Evolutionary conservation across 2,888 invertebrate species (phyloP).

Genomic region (Vandiemenella viatica): DNA sequence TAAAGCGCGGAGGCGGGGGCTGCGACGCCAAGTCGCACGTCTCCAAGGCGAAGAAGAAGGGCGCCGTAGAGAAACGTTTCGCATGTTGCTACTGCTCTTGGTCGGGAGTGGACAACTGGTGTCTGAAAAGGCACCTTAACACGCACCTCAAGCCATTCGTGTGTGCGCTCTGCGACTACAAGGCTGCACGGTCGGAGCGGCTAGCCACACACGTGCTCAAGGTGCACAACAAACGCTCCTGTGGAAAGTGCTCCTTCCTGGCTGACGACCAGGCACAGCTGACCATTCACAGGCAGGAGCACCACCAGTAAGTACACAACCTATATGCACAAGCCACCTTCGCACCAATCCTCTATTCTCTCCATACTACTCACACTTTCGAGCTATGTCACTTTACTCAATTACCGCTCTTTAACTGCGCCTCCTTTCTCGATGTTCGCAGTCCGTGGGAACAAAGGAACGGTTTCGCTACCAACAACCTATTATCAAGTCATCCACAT

Average conservation of each 20-base stretch:
- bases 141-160: conserved; percentile 85
- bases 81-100: conserved; percentile 83
- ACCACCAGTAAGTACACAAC: conserved; percentile 25
- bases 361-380: not conserved
- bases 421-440: conserved; percentile 21
- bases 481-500: too few relatives aligned
- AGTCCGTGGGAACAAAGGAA: conserved; percentile 48
- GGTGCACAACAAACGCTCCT: conserved; percentile 82
- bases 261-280: conserved; percentile 71
- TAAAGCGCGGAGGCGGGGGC: conserved; percentile 18
- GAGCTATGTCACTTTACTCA: too few relatives aligned
- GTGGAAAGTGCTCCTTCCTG: conserved; percentile 74
- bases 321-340: not conserved
- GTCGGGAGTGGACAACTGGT: conserved; percentile 90
- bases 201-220: conserved; percentile 79
- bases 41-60: conserved; percentile 28
- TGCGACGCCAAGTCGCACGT: conserved; percentile 26
- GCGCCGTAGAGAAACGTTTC: conserved; percentile 57
- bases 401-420: too few relatives aligned
- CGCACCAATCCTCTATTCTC: not conserved
- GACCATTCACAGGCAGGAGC: conserved; percentile 47
- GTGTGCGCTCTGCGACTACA: conserved; percentile 82
- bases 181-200: conserved; percentile 80
- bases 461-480: conserved; percentile 36
- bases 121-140: conserved; percentile 79